Evolutionary conservation across 2,888 invertebrate genomes (phyloP), one percentile per base, ranked within the genome.

Genomic region (Eueremaeus valkanovi): DNA sequence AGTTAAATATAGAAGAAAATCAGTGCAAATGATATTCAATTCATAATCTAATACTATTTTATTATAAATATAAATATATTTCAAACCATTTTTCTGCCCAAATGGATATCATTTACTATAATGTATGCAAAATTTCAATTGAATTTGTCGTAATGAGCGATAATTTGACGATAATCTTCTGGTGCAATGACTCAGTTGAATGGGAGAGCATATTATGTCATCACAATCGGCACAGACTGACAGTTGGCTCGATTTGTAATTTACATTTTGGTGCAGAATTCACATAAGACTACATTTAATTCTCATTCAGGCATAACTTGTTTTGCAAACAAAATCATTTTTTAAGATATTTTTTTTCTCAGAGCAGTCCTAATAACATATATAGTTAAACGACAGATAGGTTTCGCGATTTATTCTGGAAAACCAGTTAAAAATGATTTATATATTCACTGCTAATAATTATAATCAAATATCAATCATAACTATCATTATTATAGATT

Each of bases 291-390:
- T 63, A n/a, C 31, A 63, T 33, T 63, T 29, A 29, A 31, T 58
- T 63, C 24, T 24, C 29, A 63, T 63, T 63, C 63, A 63, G 9
- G 63, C 63, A 33, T 63, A 63, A 63, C 63, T 63, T 63, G 63
- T 63, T 63, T 63, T 24, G 36, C 9, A 18, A 29, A 63, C 63
- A 63, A 63, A 63, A 16, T 33, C 9, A 33, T 36, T 63, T 21
- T n/a, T n/a, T n/a, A n/a, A n/a, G n/a, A 33, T 33, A 49, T 3
- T 3, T 29, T 29, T 58, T 58, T 58, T 55, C 58, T 58, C 29
- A 58, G 21, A 58, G 63, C 3, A 63, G 36, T 63, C 36, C 63
- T 33, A 63, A 33, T 63, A 36, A 63, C 63, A 63, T 29, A 31
- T 6, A 63, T 33, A 63, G 9, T 36, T 2, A 63, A 33, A 18